These are phyloP conservation scores for Sebastes kiyomatsui DNA, from an alignment of 2,797 vertebrate species.

Conservation along the genomic window DNA sequence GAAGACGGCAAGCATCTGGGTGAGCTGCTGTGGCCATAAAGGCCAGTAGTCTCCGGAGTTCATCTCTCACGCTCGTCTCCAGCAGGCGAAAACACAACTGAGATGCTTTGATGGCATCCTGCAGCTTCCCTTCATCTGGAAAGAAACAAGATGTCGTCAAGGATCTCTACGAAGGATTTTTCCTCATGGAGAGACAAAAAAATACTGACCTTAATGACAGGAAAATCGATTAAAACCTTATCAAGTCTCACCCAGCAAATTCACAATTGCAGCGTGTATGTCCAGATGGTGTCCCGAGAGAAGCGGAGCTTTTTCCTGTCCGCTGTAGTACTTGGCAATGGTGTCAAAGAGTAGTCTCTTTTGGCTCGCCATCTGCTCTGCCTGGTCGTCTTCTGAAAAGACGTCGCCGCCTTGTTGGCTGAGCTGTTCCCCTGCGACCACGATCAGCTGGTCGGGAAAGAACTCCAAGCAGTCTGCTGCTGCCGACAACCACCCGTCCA, in stretches of 20 bases:
- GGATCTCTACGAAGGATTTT: background rate
- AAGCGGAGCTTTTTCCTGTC: conserved; percentile 82
- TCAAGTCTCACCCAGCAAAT: conserved; percentile 84
- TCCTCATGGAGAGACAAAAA: background rate
- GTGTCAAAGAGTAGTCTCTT: conserved; percentile 89
- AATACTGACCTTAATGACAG: background rate
- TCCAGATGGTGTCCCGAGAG: conserved; percentile 83
- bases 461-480: conserved; percentile 89
- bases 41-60: conserved; percentile 81
- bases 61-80: conserved; percentile 81
- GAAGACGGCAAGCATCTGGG: conserved; percentile 79
- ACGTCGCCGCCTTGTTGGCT: conserved; percentile 55
- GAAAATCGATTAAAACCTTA: background rate
- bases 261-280: conserved; percentile 83
- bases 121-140: conserved; percentile 69
- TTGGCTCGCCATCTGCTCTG: conserved; percentile 59
- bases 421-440: conserved; percentile 86
- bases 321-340: conserved; percentile 87
- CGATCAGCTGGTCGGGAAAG: conserved; percentile 88
- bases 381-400: conserved; percentile 12
- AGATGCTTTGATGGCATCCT: conserved; percentile 82
- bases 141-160: background rate
- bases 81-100: conserved; percentile 86
- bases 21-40: conserved; percentile 81
- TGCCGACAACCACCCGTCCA: conserved; percentile 86